These are phyloP conservation scores for Platycheirus rosarum DNA, from an alignment of 2,888 invertebrate species.

Conservation along the genomic window DNA sequence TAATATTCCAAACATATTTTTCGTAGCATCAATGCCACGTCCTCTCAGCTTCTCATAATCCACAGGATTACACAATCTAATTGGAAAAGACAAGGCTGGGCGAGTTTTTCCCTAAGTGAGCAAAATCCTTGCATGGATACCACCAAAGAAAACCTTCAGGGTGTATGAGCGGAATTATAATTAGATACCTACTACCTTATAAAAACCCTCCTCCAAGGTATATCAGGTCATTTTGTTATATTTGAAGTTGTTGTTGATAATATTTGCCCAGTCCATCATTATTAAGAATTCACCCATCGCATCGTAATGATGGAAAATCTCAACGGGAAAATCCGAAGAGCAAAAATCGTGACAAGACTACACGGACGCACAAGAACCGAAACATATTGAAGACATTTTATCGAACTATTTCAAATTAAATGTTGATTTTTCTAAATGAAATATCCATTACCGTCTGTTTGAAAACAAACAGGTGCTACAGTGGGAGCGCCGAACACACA, in stretches of 20 bases:
- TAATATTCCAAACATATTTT: not conserved
- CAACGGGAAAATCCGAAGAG: constrained; percentile 56
- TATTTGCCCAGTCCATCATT: constrained; percentile 72
- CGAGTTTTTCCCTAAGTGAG: constrained; percentile 28
- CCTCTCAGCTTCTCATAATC: constrained; percentile 43
- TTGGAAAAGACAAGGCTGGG: constrained; percentile 54
- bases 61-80: constrained; percentile 57
- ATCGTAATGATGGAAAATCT: constrained; percentile 37
- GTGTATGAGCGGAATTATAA: constrained; percentile 70
- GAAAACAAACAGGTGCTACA: constrained; percentile 55
- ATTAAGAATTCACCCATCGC: constrained; percentile 61
- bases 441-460: constrained; percentile 57
- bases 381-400: constrained; percentile 67
- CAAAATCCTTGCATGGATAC: constrained; percentile 37
- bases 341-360: constrained; percentile 70
- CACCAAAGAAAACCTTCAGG: constrained; percentile 32
- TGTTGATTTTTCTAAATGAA: constrained; percentile 74
- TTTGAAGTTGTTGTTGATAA: constrained; percentile 69
- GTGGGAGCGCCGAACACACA: constrained; percentile 9
- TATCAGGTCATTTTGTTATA: constrained; percentile 62
- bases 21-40: constrained; percentile 3
- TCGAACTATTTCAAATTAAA: constrained; percentile 73
- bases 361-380: constrained; percentile 46
- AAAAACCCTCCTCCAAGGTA: not conserved
- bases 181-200: constrained; percentile 33